Evolutionary conservation across 2,888 invertebrate species (phyloP).

Genomic region (Metalampra italica): DNA sequence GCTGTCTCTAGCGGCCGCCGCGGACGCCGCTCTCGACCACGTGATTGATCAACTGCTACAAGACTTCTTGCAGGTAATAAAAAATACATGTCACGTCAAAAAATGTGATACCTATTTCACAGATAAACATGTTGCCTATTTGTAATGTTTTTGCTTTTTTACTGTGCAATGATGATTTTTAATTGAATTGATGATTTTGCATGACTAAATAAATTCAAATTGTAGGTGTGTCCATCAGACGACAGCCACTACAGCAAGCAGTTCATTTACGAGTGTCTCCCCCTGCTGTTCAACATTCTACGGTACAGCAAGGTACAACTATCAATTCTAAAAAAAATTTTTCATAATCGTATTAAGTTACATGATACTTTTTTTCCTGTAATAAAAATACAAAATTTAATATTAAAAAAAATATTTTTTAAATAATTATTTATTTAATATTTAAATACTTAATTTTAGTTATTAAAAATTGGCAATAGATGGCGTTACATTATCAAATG

Average conservation of each 20-base stretch:
- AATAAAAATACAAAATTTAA: too few relatives aligned
- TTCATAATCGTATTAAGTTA: too few relatives aligned
- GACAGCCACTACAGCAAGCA: slow-evolving; percentile 86
- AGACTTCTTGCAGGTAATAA: slow-evolving; percentile 86
- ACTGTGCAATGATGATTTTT: too few relatives aligned
- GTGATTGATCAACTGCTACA: slow-evolving; percentile 93
- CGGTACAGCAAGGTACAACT: slow-evolving; percentile 92
- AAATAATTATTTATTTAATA: too few relatives aligned
- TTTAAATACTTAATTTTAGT: too few relatives aligned
- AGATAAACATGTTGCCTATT: too few relatives aligned
- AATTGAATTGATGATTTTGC: too few relatives aligned
- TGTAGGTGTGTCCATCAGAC: slow-evolving; percentile 89
- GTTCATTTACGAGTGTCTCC: slow-evolving; percentile 93
- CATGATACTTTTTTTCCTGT: too few relatives aligned
- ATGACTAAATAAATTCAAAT: neutral
- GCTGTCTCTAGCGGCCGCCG: slow-evolving; percentile 91
- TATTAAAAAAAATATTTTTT: too few relatives aligned
- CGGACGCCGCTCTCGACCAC: slow-evolving; percentile 88
- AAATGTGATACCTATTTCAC: neutral
- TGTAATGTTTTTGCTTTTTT: neutral
- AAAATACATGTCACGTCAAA: neutral
- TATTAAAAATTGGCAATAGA: too few relatives aligned
- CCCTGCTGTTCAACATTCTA: slow-evolving; percentile 92
- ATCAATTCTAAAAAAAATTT: too few relatives aligned
- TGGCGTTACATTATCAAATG: too few relatives aligned